Evolutionary conservation across 2,888 invertebrate genomes (phyloP), one percentile per base, ranked within the genome.

Genomic region (Patella ulyssiponensis): DNA sequence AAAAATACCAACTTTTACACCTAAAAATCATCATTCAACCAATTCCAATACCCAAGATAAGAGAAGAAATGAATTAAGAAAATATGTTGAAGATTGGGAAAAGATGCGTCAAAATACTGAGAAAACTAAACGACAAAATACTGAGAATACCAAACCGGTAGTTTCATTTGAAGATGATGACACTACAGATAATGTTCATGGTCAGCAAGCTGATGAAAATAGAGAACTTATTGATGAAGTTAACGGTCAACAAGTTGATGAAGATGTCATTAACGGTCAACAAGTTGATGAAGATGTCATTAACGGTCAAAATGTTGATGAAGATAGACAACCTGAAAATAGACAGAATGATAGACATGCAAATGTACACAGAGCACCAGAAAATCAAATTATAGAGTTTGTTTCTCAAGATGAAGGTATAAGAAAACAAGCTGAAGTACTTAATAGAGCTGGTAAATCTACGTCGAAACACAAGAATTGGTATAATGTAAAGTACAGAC

Each of bases 381-480:
- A 20, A 27, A 27, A n/a, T 51, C n/a, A 20, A 15, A 53, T 17
- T 51, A 51, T 52, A 52, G 9, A 23, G 15, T 51, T 51, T 20
- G 52, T 56, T 23, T n/a, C 71, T 64, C 23, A 11, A 70, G 69
- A 71, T n/a, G 70, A 20, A 23, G 74, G n/a, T 23, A n/a, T 27
- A 44, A 17, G 14, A 17, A 51, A 69, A 23, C 14, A 33, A 70
- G 75, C 75, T 52, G 33, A 71, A 71, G 69, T 71, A n/a, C 20
- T 75, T 44, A 33, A 70, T 52, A 33, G 71, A 20, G 75, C 75
- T 51, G 69, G 75, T 52, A 75, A 75, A 71, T 33, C 71, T 20
- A 70, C 69, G 14, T 69, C n/a, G 27, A 75, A 70, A 54, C 20
- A 75, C 75, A 69, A 44, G 27, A 17, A 75, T 53, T 75, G 75